A percentile compares a stretch with the other conserved stretches of the same genome.
phyloP scores from a whole-genome alignment of 2,113 vertebrate species.

The Manacus vitellinus region DNA sequence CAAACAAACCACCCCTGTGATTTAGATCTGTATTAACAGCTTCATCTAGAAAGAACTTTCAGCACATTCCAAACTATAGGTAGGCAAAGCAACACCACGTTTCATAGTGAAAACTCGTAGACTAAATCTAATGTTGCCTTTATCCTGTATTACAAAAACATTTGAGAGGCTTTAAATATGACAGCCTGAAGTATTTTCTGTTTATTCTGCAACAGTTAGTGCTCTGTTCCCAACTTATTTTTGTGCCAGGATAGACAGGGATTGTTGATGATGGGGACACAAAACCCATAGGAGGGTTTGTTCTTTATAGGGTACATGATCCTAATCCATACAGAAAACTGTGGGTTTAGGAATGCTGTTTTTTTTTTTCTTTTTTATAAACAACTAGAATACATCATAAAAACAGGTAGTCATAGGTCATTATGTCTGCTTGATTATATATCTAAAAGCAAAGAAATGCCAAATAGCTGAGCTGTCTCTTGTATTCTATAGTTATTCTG shows the following conservation, averaged over 20 bases:
- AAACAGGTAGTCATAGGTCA: constrained; percentile 1
- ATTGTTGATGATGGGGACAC: constrained; percentile 77
- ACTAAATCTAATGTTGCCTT: not conserved
- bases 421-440: not conserved
- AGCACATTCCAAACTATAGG: not conserved
- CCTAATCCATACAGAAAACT: constrained; percentile 69
- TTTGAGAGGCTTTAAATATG: not conserved
- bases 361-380: not conserved
- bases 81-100: not conserved
- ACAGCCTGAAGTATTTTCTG: not conserved
- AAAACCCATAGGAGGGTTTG: constrained; percentile 63
- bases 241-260: constrained; percentile 76
- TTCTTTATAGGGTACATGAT: constrained; percentile 77
- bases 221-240: constrained; percentile 80
- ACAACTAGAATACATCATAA: not conserved
- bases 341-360: not conserved
- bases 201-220: constrained; percentile 28
- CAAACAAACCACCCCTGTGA: not conserved
- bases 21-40: not conserved
- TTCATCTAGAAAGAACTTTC: not conserved
- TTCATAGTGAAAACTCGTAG: not conserved
- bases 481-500: not conserved
- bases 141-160: not conserved
- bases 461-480: not conserved
- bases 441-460: not conserved